Evolutionary conservation across 2,113 vertebrate species (phyloP), one percentile per base, ranked within the genome.

Genomic region (Rallus limicola): DNA sequence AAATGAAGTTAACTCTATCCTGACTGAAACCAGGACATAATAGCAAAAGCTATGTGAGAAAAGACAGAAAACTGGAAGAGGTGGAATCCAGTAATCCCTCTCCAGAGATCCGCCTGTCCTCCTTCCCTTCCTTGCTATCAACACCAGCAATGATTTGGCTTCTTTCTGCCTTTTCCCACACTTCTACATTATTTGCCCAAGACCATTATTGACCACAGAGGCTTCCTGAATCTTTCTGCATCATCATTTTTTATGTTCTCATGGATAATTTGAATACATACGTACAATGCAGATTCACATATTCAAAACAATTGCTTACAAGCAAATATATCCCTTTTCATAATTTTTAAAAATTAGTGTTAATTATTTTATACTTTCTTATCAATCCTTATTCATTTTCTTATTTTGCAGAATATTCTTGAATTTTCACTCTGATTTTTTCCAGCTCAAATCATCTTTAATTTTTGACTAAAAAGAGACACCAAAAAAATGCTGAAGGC

Each of bases 191-290:
- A 53, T 93, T 96, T 97, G 29, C 92, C 11, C 19, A 86, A 86
- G 29, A 68, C 2, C 4, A 2, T 84, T 82, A 52, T 71, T 70
- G 86, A 86, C 95, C 85, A 69, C 80, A 79, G 34, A 94, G 48
- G 38, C n/a, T 96, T 96, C 95, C 96, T 93, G 79, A 86, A 68
- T 64, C 48, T 56, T 86, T 75, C 52, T 88, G 15, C 29, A 55
- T 94, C 78, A 88, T 86, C 76, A 65, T 2, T 88, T 95, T 63
- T 92, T 40, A 17, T 64, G 19, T 44, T 15, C 40, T 87, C 78
- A 82, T 36, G 15, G 0, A 0, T 4, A 56, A 6, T 86, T 84
- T 25, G 13, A 84, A 92, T 92, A 90, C 31, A 77, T 31, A 63
- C 18, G 13, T 90, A 56, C 38, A 78, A 13, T 36, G 31, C 38